Conservation (phyloP, 2,113 vertebrate species). For the Heterotilapia buettikoferi region DNA sequence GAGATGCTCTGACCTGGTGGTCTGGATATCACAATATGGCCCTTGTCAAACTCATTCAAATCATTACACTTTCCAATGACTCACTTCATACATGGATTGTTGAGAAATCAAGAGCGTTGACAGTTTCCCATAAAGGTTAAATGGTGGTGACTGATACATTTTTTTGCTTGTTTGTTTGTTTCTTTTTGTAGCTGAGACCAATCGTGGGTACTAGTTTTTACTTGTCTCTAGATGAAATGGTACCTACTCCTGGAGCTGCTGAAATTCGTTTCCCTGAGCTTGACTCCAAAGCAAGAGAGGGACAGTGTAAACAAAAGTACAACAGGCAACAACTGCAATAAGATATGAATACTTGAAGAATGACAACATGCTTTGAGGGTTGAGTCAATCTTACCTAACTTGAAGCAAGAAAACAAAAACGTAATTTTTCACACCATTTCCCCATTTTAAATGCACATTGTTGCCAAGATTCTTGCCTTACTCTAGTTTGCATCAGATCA, state of each 20-base stretch:
- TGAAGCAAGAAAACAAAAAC: not conserved
- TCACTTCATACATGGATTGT: rapidly evolving
- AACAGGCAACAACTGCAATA: not conserved
- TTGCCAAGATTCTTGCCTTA: not conserved
- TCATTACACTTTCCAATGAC: rapidly evolving
- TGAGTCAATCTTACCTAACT: not conserved
- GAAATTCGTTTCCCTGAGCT: not conserved
- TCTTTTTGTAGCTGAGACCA: not conserved
- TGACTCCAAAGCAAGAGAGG: not conserved
- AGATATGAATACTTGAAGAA: not conserved
- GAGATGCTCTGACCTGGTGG: not conserved
- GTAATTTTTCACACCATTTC: not conserved
- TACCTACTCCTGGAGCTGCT: not conserved
- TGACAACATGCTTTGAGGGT: not conserved
- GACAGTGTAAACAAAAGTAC: not conserved
- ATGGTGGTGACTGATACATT: rapidly evolving
- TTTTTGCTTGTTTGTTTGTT: not conserved
- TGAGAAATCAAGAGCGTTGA: not conserved
- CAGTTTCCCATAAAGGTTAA: not conserved
- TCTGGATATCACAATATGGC: not conserved
- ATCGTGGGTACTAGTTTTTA: not conserved
- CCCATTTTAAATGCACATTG: not conserved
- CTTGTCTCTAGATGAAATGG: not conserved
- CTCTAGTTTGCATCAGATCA: not conserved
- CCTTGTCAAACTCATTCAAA: not conserved